These are phyloP conservation scores for Panthera uncia DNA, from an alignment of 2,113 vertebrate genomes.

Conservation along the genomic window DNA sequence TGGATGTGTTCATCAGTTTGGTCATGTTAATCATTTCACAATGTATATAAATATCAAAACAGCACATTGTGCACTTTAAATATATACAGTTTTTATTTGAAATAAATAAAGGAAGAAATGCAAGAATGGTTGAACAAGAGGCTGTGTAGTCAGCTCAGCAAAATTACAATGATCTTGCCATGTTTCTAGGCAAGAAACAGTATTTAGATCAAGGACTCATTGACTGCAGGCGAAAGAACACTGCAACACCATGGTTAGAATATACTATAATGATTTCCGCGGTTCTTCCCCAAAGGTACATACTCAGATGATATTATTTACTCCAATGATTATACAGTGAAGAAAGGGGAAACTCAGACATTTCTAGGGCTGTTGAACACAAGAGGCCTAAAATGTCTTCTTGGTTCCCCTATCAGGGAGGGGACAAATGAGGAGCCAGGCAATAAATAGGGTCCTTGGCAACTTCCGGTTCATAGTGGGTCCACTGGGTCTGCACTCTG, in stretches of 20 bases:
- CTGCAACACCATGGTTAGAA: background rate
- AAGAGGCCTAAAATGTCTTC: background rate
- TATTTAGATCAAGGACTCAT: background rate
- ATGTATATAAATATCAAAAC: background rate
- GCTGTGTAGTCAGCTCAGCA: background rate
- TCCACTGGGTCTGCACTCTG: background rate
- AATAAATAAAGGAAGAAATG: background rate
- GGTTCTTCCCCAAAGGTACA: background rate
- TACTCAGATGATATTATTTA: background rate
- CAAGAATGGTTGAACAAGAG: background rate
- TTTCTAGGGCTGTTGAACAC: background rate
- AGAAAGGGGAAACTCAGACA: background rate
- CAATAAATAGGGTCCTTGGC: background rate
- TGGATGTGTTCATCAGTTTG: background rate
- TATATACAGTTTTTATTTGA: background rate
- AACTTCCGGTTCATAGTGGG: background rate
- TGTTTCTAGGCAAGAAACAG: background rate
- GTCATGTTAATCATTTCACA: background rate
- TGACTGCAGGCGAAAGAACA: background rate
- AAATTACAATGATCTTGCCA: background rate
- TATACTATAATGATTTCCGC: background rate
- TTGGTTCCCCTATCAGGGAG: background rate
- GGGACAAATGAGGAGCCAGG: background rate
- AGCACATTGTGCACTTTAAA: background rate
- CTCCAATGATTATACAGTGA: background rate